phyloP scores from a whole-genome alignment of 2,113 vertebrate species.

The Oplegnathus fasciatus region DNA sequence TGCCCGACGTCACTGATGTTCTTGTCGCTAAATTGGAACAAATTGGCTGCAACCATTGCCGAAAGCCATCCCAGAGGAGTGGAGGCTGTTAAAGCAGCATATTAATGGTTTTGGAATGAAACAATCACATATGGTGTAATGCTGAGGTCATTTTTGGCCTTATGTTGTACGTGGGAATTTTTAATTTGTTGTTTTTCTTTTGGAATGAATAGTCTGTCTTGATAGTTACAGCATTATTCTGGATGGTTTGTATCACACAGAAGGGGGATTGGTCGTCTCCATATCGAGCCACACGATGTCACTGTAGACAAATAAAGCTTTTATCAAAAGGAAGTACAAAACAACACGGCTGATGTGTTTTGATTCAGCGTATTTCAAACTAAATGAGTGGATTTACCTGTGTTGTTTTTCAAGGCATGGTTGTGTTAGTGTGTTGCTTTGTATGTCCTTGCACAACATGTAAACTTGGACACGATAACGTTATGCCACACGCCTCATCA shows the following conservation, averaged over 20 bases:
- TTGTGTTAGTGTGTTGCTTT: not conserved
- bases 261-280: not conserved
- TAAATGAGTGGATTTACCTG: not conserved
- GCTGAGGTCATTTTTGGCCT: not conserved
- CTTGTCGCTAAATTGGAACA: not conserved
- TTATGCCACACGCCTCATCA: not conserved
- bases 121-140: not conserved
- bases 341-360: conserved; percentile 25
- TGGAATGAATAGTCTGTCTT: not conserved
- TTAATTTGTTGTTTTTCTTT: not conserved
- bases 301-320: conserved; percentile 51
- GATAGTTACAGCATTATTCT: not conserved
- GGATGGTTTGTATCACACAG: not conserved
- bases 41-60: not conserved
- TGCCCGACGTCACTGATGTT: too few species aligned
- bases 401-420: not conserved
- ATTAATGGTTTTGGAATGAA: not conserved
- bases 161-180: not conserved
- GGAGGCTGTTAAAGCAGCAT: not conserved
- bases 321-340: conserved; percentile 52
- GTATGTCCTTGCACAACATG: not conserved
- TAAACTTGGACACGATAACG: not conserved
- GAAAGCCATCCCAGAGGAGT: not conserved
- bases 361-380: not conserved
- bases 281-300: conserved; percentile 63